Percentiles rank a stretch among this genome's conserved stretches.
phyloP scores from a whole-genome alignment of 2,888 invertebrate genomes.

The Eremobia ochroleuca region DNA sequence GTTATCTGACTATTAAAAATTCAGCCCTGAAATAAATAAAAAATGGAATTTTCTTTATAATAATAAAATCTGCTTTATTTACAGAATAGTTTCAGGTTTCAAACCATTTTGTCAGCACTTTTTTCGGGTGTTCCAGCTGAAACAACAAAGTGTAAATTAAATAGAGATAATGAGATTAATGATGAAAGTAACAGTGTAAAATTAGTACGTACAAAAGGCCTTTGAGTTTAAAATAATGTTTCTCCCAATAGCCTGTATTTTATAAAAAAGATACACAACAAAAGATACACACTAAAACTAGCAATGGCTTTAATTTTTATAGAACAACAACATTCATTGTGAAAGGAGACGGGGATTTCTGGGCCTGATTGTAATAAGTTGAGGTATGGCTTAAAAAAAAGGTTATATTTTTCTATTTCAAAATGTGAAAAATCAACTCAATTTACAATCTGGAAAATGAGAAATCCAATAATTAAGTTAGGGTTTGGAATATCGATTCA shows the following conservation, averaged over 20 bases:
- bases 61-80: background rate
- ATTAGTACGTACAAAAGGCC: background rate
- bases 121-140: constrained; percentile 21
- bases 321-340: background rate
- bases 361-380: no score
- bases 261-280: no score
- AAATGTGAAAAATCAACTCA: no score
- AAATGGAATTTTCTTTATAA: background rate
- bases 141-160: constrained; percentile 11
- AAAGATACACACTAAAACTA: background rate
- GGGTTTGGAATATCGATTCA: no score
- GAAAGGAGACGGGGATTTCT: no score
- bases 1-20: background rate
- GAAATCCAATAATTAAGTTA: no score
- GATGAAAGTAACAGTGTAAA: background rate
- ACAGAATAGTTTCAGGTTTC: constrained; percentile 1
- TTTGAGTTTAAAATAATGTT: background rate
- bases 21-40: background rate
- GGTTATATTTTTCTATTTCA: no score
- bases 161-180: no score
- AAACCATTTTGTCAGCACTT: constrained; percentile 35
- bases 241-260: background rate
- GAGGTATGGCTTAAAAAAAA: no score
- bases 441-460: no score
- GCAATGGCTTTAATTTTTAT: background rate